phyloP scores from a whole-genome alignment of 2,888 invertebrate genomes.

The Ditylenchus weischeri region DNA sequence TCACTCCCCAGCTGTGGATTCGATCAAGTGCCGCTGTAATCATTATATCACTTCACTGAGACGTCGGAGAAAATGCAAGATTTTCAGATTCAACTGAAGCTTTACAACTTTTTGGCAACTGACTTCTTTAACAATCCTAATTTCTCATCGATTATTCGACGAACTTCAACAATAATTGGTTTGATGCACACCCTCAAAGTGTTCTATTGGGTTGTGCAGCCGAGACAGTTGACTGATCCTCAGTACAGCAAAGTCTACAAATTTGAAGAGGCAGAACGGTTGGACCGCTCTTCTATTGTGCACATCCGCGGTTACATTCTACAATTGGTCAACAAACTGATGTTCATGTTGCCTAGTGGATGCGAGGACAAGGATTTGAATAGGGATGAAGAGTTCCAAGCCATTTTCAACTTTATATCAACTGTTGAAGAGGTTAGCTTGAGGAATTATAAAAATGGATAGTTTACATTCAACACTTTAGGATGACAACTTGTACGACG shows the following conservation, averaged over 20 bases:
- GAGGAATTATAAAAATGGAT: too few relatives aligned
- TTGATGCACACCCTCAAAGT: slow-evolving; percentile 97
- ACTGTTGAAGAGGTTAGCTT: slow-evolving; percentile 84
- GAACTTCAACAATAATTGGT: slow-evolving; percentile 87
- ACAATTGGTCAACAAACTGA: slow-evolving; percentile 64
- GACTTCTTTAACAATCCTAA: slow-evolving; percentile 96
- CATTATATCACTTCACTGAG: neutral
- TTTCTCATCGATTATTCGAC: slow-evolving; percentile 65
- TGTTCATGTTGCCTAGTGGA: slow-evolving; percentile 33
- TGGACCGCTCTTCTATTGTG: slow-evolving; percentile 25
- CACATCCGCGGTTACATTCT: slow-evolving; percentile 30
- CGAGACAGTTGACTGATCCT: slow-evolving; percentile 63
- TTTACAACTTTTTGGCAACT: slow-evolving; percentile 96
- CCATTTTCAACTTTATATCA: slow-evolving; percentile 92
- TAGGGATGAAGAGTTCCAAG: slow-evolving; percentile 96
- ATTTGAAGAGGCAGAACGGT: slow-evolving; percentile 19
- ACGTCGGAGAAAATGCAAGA: neutral
- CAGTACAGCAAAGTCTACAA: neutral
- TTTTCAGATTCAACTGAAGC: slow-evolving; percentile 51
- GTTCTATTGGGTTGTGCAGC: slow-evolving; percentile 98
- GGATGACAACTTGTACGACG: slow-evolving; percentile 97
- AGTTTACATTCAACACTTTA: slow-evolving; percentile 55
- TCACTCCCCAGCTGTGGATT: slow-evolving; percentile 99
- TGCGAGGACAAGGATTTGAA: slow-evolving; percentile 86
- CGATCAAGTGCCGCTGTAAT: slow-evolving; percentile 87